phyloP scores from a whole-genome alignment of 2,113 vertebrate species.

The Corvus moneduloides region DNA sequence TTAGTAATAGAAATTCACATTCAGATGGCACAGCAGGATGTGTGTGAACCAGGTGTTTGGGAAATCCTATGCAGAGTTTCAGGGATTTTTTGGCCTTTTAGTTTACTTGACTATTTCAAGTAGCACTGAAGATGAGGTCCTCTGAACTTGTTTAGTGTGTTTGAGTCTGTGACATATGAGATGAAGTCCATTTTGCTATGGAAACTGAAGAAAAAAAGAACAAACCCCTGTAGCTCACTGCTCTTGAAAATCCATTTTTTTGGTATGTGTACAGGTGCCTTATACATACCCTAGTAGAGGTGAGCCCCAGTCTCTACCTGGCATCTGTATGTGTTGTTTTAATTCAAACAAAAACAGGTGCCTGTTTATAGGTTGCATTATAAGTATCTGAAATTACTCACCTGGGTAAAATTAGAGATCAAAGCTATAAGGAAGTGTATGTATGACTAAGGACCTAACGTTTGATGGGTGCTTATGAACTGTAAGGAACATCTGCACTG shows the following conservation, averaged over 20 bases:
- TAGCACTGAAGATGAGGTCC: not conserved
- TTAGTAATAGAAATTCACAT: not conserved
- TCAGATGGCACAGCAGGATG: not conserved
- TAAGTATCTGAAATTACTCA: not conserved
- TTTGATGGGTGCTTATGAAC: slow-evolving; percentile 23
- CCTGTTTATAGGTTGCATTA: not conserved
- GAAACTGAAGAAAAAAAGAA: not conserved
- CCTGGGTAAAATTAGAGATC: slow-evolving; percentile 16
- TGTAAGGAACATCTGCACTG: slow-evolving; percentile 24
- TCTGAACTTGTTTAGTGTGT: not conserved
- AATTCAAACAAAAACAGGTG: not conserved
- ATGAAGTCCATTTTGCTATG: not conserved
- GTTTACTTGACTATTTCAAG: not conserved
- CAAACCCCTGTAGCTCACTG: not conserved
- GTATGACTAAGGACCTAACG: not conserved
- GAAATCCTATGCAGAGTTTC: not conserved
- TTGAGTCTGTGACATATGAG: not conserved
- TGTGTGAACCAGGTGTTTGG: not conserved
- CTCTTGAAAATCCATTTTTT: not conserved
- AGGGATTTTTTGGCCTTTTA: not conserved
- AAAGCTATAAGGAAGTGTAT: not conserved
- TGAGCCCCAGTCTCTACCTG: not conserved
- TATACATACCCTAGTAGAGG: not conserved
- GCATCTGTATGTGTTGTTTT: not conserved
- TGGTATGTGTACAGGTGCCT: not conserved